Percentiles rank a stretch among this genome's conserved stretches.
Conservation (phyloP, 37 sponge, comb jelly and placozoan genomes). For the Hexactinellida sp. region DNA sequence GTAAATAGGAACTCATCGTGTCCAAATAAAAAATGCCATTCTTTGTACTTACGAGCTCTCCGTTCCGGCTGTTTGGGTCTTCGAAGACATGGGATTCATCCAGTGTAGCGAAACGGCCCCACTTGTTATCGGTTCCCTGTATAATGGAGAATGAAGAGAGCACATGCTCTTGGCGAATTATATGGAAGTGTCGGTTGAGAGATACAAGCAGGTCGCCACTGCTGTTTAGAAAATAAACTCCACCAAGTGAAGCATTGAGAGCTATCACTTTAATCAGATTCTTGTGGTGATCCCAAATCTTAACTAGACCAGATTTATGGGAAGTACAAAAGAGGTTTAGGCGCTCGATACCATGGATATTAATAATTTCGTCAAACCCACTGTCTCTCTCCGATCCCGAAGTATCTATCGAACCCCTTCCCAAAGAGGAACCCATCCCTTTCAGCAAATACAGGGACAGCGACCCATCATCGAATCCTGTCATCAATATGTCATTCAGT, state of each 20-base stretch:
- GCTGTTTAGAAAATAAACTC: background rate
- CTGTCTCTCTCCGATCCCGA: background rate
- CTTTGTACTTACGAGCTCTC: background rate
- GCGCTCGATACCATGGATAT: background rate
- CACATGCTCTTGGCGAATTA: background rate
- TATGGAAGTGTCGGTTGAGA: background rate
- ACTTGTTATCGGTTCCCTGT: background rate
- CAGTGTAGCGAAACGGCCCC: background rate
- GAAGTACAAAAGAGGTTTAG: background rate
- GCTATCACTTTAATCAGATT: background rate
- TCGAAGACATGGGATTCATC: background rate
- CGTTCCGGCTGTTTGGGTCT: background rate
- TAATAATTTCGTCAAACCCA: background rate
- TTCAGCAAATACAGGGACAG: background rate
- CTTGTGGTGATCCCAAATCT: constrained; percentile 16
- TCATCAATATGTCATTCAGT: background rate
- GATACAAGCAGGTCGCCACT: background rate
- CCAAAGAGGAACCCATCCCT: background rate
- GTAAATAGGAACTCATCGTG: background rate
- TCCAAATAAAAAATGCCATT: background rate
- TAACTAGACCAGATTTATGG: background rate
- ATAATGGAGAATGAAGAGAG: background rate
- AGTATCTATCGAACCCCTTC: background rate
- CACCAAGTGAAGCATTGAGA: background rate
- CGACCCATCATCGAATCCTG: background rate